phyloP scores from a whole-genome alignment of 2,888 invertebrate genomes.

The Gasteruption jaculator region DNA sequence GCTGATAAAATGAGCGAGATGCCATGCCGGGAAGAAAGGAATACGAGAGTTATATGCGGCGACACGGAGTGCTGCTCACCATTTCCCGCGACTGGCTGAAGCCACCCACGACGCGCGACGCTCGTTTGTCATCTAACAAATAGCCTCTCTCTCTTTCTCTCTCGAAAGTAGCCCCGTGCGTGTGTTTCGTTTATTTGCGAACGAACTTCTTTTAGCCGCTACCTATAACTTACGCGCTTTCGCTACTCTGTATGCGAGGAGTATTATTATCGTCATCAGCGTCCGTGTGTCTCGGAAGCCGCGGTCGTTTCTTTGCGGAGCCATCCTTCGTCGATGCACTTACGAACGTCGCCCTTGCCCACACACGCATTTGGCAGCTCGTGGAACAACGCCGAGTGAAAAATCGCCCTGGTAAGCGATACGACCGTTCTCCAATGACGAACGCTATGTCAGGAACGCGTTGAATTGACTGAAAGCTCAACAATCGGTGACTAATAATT shows the following conservation, averaged over 20 bases:
- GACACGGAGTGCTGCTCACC: slow-evolving; percentile 50
- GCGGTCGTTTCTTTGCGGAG: slow-evolving; percentile 17
- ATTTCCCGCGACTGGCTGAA: slow-evolving; percentile 48
- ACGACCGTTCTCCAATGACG: slow-evolving; percentile 30
- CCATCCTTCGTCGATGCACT: slow-evolving; percentile 27
- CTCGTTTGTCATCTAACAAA: slow-evolving; percentile 52
- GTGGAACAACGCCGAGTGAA: too few relatives aligned
- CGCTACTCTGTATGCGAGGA: slow-evolving; percentile 16
- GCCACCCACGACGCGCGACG: slow-evolving; percentile 50
- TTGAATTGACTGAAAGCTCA: too few relatives aligned
- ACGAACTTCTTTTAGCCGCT: slow-evolving; percentile 14
- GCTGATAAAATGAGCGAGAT: background rate
- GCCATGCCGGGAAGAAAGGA: slow-evolving; percentile 4
- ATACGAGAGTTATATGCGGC: too few relatives aligned
- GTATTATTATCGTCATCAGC: slow-evolving; percentile 36
- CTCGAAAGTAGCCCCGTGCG: slow-evolving; percentile 14
- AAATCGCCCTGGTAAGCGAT: slow-evolving; percentile 21
- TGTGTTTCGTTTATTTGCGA: slow-evolving; percentile 7
- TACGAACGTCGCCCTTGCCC: slow-evolving; percentile 14
- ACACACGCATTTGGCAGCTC: slow-evolving; percentile 31
- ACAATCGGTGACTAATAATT: too few relatives aligned
- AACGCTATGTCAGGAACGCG: slow-evolving; percentile 27
- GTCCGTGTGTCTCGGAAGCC: background rate
- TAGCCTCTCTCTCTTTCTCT: slow-evolving; percentile 38
- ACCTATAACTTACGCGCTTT: slow-evolving; percentile 11